Evolutionary conservation across 2,888 invertebrate species (phyloP), one percentile per base, ranked within the genome.

Genomic region (Hypolimnas misippus): DNA sequence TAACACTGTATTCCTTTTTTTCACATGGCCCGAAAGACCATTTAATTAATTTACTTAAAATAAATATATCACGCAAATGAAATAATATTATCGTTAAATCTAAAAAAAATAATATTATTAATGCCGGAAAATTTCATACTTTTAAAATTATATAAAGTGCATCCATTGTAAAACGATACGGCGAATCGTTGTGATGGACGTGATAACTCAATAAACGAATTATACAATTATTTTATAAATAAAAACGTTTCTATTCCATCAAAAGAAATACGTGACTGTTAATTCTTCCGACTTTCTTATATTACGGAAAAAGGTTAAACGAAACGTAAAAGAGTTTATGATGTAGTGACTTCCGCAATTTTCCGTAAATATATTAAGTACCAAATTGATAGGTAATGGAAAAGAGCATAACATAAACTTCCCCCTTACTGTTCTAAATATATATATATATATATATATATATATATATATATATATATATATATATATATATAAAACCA

Each of bases 281-380:
- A n/a, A n/a, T 12, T 38, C 35, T 12, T 38, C n/a, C 35, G 35
- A n/a, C 12, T n/a, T 25, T 38, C 35, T 4, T 3, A 38, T 2
- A 38, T 38, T 12, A 38, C 35, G 35, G 35, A 38, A 38, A 38
- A 12, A n/a, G 12, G 35, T 12, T 12, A n/a, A 12, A 38, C n/a
- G 35, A n/a, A 38, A 38, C n/a, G n/a, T 38, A n/a, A 2, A 33
- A 4, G 19, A 8, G 19, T 2, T 5, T n/a, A 46, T 21, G 44
- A 21, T 46, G 19, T n/a, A 46, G 17, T 17, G 19, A 46, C 12
- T 46, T 21, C 21, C 44, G 44, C n/a, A n/a, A n/a, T n/a, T n/a
- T n/a, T n/a, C n/a, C n/a, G n/a, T n/a, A n/a, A n/a, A n/a, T n/a
- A n/a, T n/a, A n/a, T n/a, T n/a, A n/a, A n/a, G n/a, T n/a, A n/a